Evolutionary conservation across 2,888 invertebrate species (phyloP).

Genomic region (Callyntrura guangdongensis): DNA sequence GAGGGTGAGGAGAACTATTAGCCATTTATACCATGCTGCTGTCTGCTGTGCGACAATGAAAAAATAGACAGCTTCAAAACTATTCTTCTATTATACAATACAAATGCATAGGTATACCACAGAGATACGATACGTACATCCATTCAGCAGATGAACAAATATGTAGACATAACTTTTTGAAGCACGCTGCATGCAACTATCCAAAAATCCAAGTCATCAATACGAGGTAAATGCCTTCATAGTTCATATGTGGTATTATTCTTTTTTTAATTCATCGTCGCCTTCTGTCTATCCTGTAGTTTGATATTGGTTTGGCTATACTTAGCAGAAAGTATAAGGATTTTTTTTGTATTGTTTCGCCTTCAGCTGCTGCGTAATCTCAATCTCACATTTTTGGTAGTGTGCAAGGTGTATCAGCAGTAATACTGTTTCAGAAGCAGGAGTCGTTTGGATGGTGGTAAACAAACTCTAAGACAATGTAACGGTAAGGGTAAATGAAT

Average conservation of each 20-base stretch:
- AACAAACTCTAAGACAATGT: slow-evolving; percentile 55
- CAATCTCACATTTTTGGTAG: neutral
- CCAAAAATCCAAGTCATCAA: slow-evolving; percentile 44
- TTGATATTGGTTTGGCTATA: slow-evolving; percentile 8
- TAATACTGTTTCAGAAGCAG: neutral
- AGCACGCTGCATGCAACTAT: slow-evolving; percentile 31
- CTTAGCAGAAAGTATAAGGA: neutral
- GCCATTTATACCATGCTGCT: neutral
- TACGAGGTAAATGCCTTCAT: slow-evolving; percentile 17
- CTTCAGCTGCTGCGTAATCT: slow-evolving; percentile 53
- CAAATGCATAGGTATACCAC: neutral
- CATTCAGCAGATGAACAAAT: neutral
- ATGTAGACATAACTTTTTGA: neutral
- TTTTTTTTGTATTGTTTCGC: slow-evolving; percentile 8
- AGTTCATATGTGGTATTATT: neutral
- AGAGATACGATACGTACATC: neutral
- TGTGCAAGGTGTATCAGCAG: neutral
- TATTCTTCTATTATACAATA: neutral
- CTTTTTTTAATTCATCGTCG: slow-evolving; percentile 25
- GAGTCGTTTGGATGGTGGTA: neutral
- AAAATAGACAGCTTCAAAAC: slow-evolving; percentile 21
- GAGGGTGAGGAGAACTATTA: neutral
- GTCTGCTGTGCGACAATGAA: neutral
- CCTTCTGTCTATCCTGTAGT: neutral
- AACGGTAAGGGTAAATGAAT: slow-evolving; percentile 19